Base-by-base conservation (phyloP, 2,113 vertebrate species). In the Talpa occidentalis region DNA sequence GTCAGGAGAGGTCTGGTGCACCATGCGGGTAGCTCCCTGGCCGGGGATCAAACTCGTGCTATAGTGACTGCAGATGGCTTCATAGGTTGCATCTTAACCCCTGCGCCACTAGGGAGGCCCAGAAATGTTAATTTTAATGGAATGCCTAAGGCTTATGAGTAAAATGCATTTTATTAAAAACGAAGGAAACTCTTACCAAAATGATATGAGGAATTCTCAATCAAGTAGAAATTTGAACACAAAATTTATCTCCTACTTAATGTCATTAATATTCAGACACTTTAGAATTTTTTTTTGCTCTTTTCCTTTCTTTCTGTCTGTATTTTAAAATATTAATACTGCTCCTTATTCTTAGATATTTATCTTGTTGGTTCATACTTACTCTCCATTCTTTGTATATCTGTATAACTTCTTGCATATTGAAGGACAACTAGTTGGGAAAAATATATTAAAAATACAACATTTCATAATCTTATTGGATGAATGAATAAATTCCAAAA, bases 401-500 rank as follows among this genome's bases (percentile, higher is more conserved):
- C 62, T 78, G 5, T 56, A 42, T 35, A 16, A 22, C 37, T 42
- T 40, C 78, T 47, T 44, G 62, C 6, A 44, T 83, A 70, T 60
- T 64, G 56, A 82, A 49, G 32, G 12, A 3, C 4, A 35, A 72
- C 72, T 32, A 30, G 28, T 32, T 72, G n/a, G 17, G 2, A 83
- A 44, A 37, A 22, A 73, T 52, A 49, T 12, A 87, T 32, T 64
- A 72, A 49, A 81, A 88, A 37, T 37, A 73, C 22, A 56, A 88
- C 66, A 11, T 78, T 78, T 86, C 16, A 47, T 56, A 14, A 85
- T 37, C 52, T 74, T 14, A 74, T 74, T 37, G 60, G 40, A 86
- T 67, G 64, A 66, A 16, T 79, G 72, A 88, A 79, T 88, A 70
- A 88, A 79, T 66, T 93, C 70, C 6, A 72, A 91, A 78, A 86